Evolutionary conservation across 2,113 vertebrate genomes (phyloP).

Genomic region (Otolemur garnettii): DNA sequence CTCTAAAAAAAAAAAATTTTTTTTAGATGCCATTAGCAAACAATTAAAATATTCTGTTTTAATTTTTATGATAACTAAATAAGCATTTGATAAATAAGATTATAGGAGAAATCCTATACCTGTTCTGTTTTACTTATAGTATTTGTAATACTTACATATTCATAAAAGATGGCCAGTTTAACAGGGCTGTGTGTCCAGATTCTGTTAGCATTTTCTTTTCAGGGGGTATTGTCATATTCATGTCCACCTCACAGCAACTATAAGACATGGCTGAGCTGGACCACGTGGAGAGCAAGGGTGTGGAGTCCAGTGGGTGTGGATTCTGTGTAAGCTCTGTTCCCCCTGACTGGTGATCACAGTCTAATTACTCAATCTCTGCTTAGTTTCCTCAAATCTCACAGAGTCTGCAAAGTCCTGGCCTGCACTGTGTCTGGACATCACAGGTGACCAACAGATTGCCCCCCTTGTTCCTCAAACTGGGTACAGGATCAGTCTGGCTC

Average conservation of each 20-base stretch:
- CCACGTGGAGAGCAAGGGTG: neutral
- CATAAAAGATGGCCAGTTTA: neutral
- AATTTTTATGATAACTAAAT: neutral
- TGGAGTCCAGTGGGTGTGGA: neutral
- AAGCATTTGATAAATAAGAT: slow-evolving; percentile 26
- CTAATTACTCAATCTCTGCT: neutral
- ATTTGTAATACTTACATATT: slow-evolving; percentile 14
- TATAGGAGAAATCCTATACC: neutral
- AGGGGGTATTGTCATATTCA: neutral
- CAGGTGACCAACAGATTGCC: neutral
- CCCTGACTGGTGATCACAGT: neutral
- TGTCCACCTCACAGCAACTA: neutral
- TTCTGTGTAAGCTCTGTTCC: neutral
- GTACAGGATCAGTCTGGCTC: neutral
- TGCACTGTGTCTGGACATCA: neutral
- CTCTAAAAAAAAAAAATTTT: too few species aligned
- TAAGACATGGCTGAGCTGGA: neutral
- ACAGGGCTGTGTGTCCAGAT: neutral
- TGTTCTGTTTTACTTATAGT: neutral
- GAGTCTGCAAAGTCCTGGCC: neutral
- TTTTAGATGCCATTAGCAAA: too few species aligned
- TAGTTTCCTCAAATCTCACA: neutral
- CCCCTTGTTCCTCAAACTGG: neutral
- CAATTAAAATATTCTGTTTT: neutral
- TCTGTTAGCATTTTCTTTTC: neutral